Base-by-base conservation (phyloP, 2,888 invertebrate species). In the Caenorhabditis panamensis region DNA sequence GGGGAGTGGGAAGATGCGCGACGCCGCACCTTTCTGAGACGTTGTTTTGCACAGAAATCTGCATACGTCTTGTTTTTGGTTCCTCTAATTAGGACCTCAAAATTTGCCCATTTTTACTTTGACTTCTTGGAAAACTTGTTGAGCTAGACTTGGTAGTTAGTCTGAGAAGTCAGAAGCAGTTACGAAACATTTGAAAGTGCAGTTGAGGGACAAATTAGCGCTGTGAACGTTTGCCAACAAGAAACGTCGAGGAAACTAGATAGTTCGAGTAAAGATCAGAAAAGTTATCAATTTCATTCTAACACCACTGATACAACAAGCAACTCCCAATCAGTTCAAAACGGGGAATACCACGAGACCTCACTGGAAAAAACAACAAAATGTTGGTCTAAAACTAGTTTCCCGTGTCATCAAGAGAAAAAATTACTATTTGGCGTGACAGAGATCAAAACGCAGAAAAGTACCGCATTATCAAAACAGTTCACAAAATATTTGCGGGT, bases 331-430 rank as follows among this genome's bases (percentile, higher is more conserved):
- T 36, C 36, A 11, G 36, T 36, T 36, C 36, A 36, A 11, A 36
- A 11, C 6, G 8, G 31, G 31, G 9, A 66, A 56, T 2, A 31
- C 44, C 16, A 20, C 18, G 56, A 24, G 51, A 49, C 63, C 13
- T 9, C 22, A 24, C 26, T 16, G 18, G 11, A 54, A n/a, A 41
- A 4, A 53, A 64, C 24, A 67, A 36, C 44, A 20, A 41, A 69
- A 61, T 61, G 28, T 61, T 41, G 37, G 51, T 69, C 18, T 18
- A 53, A 59, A 71, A 71, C 71, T 44, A 54, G 71, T 71, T 71
- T 31, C 18, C 47, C 18, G 18, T 47, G 47, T 47, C 47, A 20
- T 20, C n/a, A 36, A 36, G 11, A 2, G 2, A 18, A 47, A 47
- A 47, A 47, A 47, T n/a, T 18, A 47, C 47, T 47, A 20, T 18